A percentile compares a stretch with the other conserved stretches of the same genome.
Conservation (phyloP, 2,888 invertebrate species). For the Zaprionus obscuricornis region DNA sequence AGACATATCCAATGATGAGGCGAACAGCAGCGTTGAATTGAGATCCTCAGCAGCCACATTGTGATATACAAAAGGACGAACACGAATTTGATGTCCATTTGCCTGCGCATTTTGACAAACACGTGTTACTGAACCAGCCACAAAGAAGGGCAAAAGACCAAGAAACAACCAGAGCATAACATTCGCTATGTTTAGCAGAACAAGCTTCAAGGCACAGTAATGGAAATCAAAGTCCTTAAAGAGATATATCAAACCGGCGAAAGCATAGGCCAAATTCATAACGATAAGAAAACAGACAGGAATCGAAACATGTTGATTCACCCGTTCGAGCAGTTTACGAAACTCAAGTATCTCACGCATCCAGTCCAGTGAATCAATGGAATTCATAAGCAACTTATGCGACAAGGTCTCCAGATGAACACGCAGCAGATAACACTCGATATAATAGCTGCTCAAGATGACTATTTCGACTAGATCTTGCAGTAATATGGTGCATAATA, state of each 20-base stretch:
- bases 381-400: constrained; percentile 89
- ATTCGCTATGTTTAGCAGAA: constrained; percentile 88
- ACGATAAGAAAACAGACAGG: constrained; percentile 91
- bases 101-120: constrained; percentile 89
- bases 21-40: constrained; percentile 90
- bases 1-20: constrained; percentile 89
- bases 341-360: constrained; percentile 93
- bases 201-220: constrained; percentile 85
- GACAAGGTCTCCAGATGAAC: constrained; percentile 89
- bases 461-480: constrained; percentile 94
- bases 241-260: constrained; percentile 88
- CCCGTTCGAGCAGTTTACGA: constrained; percentile 89
- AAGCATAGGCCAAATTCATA: constrained; percentile 89
- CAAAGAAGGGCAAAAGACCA: constrained; percentile 81
- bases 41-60: constrained; percentile 90
- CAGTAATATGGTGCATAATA: constrained; percentile 88
- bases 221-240: constrained; percentile 86
- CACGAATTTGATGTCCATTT: constrained; percentile 91
- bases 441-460: constrained; percentile 91
- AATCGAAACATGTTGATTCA: constrained; percentile 90
- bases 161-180: constrained; percentile 79
- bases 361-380: constrained; percentile 89
- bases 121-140: constrained; percentile 90
- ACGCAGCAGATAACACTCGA: constrained; percentile 91
- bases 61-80: constrained; percentile 91